Base-by-base conservation (phyloP, 2,113 vertebrate species). In the Otolemur garnettii region DNA sequence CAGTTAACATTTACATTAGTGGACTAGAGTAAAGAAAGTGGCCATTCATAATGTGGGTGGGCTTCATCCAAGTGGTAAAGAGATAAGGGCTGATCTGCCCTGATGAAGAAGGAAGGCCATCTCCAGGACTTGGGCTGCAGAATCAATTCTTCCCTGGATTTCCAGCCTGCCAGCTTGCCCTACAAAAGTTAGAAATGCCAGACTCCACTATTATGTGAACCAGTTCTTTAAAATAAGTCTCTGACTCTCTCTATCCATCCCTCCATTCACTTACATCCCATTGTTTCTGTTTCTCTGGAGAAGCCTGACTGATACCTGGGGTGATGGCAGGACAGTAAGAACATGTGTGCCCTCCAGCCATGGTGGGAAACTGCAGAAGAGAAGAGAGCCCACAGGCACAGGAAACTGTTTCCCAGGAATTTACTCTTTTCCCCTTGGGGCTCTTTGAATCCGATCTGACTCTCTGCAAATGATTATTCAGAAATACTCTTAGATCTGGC, bases 311-410 rank as follows among this genome's bases (percentile, higher is more conserved):
- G 22, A 14, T 33, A 57, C 11, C 0, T 28, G 35, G 22, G 14
- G 22, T 1, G 4, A 2, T 9, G 17, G 24, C 26, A 62, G 33
- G 62, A 90, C 11, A 38, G 7, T 15, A 53, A 19, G 30, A 17
- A 22, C 38, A 4, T 4, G 14, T 2, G 15, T 3, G 4, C 4
- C 21, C n/a, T 22, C 8, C 4, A n/a, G 42, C 12, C 5, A 11
- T 10, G 24, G 22, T 38, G 42, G 13, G 35, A 22, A 57, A 71
- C 19, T 66, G 59, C 28, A 24, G 3, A 14, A 66, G 50, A 68
- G 17, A 13, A 33, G 50, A 74, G 35, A 64, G 80, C 30, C 30
- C 1, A 26, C 21, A 5, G 57, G 79, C 22, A 2, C 2, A 22
- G 87, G 60, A 22, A 35, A n/a, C 69, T 21, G 38, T 82, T 75